phyloP scores from a whole-genome alignment of 2,113 vertebrate genomes.

The Prunella fulvescens region DNA sequence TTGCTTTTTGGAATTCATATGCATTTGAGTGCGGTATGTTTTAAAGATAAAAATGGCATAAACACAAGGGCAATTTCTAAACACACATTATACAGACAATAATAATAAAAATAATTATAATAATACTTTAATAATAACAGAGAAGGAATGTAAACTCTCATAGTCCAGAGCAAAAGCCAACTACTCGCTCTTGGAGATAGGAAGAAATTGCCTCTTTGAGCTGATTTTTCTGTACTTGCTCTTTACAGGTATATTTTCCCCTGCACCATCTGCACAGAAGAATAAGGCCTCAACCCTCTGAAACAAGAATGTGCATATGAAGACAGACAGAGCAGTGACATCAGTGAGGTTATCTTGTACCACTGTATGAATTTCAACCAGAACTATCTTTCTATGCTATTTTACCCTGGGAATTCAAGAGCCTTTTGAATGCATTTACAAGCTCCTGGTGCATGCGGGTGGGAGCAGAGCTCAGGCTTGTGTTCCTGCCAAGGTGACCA shows the following conservation, averaged over 20 bases:
- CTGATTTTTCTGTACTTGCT: not conserved
- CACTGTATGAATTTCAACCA: not conserved
- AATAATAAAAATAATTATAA: not conserved
- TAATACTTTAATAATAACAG: not conserved
- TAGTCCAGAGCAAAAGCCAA: not conserved
- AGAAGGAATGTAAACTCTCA: not conserved
- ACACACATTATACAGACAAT: not conserved
- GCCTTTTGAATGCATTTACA: not conserved
- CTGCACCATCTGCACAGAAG: not conserved
- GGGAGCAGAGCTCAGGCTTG: not conserved
- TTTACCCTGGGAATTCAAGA: not conserved
- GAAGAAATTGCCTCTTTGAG: not conserved
- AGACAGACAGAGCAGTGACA: not conserved
- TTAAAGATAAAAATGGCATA: not conserved
- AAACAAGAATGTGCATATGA: fast-evolving
- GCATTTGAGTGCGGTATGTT: not conserved
- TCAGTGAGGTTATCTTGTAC: not conserved
- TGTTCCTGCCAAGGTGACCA: not conserved
- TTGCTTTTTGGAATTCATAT: not conserved
- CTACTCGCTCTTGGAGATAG: not conserved
- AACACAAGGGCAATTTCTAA: not conserved
- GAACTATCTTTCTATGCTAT: not conserved
- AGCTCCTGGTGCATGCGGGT: not conserved
- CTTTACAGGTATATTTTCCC: not conserved
- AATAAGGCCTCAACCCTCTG: not conserved